Evolutionary conservation across 2,113 vertebrate species (phyloP).

Genomic region (Toxostoma redivivum): DNA sequence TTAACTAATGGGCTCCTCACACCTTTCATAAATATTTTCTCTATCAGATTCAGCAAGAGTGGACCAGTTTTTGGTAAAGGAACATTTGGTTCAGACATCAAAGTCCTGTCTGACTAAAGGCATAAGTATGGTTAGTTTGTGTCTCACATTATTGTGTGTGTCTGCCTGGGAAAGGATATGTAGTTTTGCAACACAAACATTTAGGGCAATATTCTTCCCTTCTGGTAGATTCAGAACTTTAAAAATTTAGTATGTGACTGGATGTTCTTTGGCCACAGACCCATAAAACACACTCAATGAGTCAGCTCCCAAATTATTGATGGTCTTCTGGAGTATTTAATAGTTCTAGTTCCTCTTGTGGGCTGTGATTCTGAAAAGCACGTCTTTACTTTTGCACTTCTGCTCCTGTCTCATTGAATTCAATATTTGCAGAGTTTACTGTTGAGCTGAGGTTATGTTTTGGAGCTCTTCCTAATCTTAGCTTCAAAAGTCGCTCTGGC

Average conservation of each 20-base stretch:
- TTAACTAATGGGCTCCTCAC: constrained; percentile 24
- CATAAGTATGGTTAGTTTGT: not conserved
- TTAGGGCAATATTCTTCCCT: not conserved
- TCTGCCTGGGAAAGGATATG: not conserved
- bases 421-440: not conserved
- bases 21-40: constrained; percentile 53
- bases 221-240: not conserved
- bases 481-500: not conserved
- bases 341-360: not conserved
- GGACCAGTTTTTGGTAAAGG: not conserved
- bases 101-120: not conserved
- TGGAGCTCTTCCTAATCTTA: not conserved
- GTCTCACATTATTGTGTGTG: not conserved
- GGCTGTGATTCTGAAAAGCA: not conserved
- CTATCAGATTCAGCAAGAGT: not conserved
- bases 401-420: not conserved
- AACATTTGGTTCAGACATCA: not conserved
- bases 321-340: not conserved
- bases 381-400: not conserved
- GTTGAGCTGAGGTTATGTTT: not conserved
- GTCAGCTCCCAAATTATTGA: not conserved
- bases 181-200: not conserved
- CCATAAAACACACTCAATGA: not conserved
- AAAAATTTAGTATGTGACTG: not conserved
- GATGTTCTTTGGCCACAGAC: not conserved